Percentiles rank a stretch among this genome's conserved stretches.
Evolutionary conservation across 1,140 invertebrate genomes (phyloP).

Genomic region (Stegodyphus dumicola): DNA sequence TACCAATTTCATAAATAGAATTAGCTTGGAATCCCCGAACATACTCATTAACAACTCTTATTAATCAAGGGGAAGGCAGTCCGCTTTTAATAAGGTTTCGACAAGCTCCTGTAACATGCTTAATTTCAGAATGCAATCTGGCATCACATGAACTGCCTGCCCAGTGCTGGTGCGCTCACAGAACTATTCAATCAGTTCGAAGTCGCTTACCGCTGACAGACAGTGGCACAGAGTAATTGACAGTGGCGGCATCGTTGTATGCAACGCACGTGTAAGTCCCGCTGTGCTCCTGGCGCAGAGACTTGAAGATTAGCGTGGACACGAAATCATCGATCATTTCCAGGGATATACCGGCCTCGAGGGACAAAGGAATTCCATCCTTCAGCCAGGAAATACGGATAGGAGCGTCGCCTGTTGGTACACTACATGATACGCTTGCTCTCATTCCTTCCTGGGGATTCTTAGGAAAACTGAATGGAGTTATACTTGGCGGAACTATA

Average conservation of each 20-base stretch:
- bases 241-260: slow-evolving; percentile 68
- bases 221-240: slow-evolving; percentile 67
- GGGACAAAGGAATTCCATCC: slow-evolving; percentile 75
- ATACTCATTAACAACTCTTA: not conserved
- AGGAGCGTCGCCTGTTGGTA: slow-evolving; percentile 68
- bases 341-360: slow-evolving; percentile 65
- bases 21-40: not conserved
- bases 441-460: slow-evolving; percentile 74
- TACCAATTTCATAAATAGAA: not conserved
- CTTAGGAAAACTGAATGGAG: slow-evolving; percentile 73
- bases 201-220: slow-evolving; percentile 67
- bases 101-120: too few relatives aligned
- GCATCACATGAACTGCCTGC: too few relatives aligned
- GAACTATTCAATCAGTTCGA: not conserved
- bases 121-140: too few relatives aligned
- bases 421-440: slow-evolving; percentile 71
- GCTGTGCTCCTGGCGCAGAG: slow-evolving; percentile 67
- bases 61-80: too few relatives aligned
- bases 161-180: too few relatives aligned
- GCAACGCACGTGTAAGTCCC: slow-evolving; percentile 71
- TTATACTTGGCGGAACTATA: slow-evolving; percentile 74
- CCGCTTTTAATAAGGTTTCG: too few relatives aligned
- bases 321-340: slow-evolving; percentile 62
- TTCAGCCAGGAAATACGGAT: slow-evolving; percentile 72
- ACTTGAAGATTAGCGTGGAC: slow-evolving; percentile 67